Base-by-base conservation (phyloP, 2,797 vertebrate genomes). In the Coregonus suidteri region DNA sequence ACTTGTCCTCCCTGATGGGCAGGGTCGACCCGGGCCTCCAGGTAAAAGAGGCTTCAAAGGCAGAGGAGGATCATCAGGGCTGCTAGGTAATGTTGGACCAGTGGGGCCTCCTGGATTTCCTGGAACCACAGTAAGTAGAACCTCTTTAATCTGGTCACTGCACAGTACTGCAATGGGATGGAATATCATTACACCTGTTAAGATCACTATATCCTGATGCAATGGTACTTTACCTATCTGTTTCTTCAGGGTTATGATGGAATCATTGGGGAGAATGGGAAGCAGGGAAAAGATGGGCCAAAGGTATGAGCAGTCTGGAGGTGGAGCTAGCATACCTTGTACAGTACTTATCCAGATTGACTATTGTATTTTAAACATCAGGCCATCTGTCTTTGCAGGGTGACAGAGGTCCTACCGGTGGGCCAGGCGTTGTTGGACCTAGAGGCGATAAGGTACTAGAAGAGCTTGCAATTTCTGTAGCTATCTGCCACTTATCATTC, bases 181-280 rank as follows among this genome's bases (percentile, higher is more conserved):
- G 7, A 47, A 47, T 47, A 47, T 47, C 41, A 13, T 31, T 30
- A 66, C n/a, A 30, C 20, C 7, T 66, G 30, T 34, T 66, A 4
- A 31, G 7, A 14, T 66, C 4, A 18, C n/a, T 13, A 15, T 66
- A n/a, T 20, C 18, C 37, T 7, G 18, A 11, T 47, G 16, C 47
- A 18, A 70, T 47, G 37, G 3, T 41, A 4, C 37, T 47, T 3
- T 52, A 14, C 4, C 15, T 73, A 11, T 13, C 4, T 47, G 47
- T 52, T 47, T 79, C 41, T n/a, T 37, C 84, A 95, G 95, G 94
- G 95, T 0, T 62, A 88, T 77, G 95, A 95, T 80, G 95, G 93
- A 47, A 77, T 84, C 76, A 79, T 92, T 84, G 95, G 94, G 54
- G 94, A 95, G 20, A 88, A 89, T 9, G 95, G 93, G 14, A 92